These are phyloP conservation scores for Stichodactyla helianthus DNA, from an alignment of 64 coral and sea anemone species.

Conservation along the genomic window DNA sequence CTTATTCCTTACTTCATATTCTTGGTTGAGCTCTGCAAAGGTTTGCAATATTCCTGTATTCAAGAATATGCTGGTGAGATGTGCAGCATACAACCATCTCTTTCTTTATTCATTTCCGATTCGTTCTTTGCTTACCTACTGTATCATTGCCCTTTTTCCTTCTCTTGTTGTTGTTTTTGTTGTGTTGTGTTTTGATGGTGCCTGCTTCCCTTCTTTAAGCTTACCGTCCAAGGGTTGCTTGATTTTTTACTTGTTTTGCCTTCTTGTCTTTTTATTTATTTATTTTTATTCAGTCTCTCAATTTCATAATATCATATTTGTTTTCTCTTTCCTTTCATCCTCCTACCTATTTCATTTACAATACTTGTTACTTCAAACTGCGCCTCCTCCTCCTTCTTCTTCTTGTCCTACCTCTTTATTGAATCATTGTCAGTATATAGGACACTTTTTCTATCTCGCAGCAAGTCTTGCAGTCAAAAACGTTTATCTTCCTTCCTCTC, in stretches of 20 bases:
- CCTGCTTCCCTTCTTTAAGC: neutral
- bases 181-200: neutral
- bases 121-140: neutral
- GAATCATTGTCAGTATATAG: neutral
- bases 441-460: conserved; percentile 28
- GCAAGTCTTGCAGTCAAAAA: conserved; percentile 55
- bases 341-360: neutral
- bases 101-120: neutral
- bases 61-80: conserved; percentile 72
- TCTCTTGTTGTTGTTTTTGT: neutral
- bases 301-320: too few species aligned
- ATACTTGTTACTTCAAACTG: too few species aligned
- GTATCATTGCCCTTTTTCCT: neutral
- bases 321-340: neutral
- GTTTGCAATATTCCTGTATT: conserved; percentile 83
- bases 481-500: conserved; percentile 35
- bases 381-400: neutral
- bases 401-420: neutral
- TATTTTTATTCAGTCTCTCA: too few species aligned
- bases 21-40: conserved; percentile 88
- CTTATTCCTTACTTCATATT: conserved; percentile 88
- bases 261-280: too few species aligned
- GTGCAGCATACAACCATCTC: conserved; percentile 9
- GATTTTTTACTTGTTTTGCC: too few species aligned
- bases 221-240: neutral